Percentiles rank a stretch among this genome's conserved stretches.
phyloP scores from a whole-genome alignment of 2,113 vertebrate genomes.

The Nannospalax galili region DNA sequence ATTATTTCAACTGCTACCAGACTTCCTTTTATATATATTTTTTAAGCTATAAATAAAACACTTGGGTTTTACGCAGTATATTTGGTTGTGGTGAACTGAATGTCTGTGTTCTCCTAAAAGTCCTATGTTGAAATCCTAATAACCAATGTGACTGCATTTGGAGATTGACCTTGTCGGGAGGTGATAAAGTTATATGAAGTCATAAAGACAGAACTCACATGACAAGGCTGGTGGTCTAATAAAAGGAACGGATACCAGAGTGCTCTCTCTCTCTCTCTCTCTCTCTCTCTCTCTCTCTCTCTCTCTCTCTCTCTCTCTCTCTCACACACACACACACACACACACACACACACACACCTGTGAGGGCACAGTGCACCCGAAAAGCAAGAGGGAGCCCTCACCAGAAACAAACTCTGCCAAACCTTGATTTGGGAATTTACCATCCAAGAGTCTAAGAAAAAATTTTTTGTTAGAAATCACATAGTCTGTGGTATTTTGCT shows the following conservation, averaged over 20 bases:
- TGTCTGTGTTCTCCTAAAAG: not conserved
- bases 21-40: not conserved
- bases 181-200: not conserved
- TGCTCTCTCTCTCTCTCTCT: not conserved
- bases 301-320: too few species aligned
- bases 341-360: too few species aligned
- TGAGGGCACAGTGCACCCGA: not conserved
- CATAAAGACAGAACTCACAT: not conserved
- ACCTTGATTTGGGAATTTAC: not conserved
- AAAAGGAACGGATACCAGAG: not conserved
- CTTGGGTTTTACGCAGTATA: not conserved
- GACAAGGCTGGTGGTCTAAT: not conserved
- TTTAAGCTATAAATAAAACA: constrained; percentile 1
- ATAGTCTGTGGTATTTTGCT: not conserved
- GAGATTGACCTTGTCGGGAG: not conserved
- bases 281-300: too few species aligned
- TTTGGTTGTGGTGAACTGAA: not conserved
- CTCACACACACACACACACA: too few species aligned
- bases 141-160: not conserved
- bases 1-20: not conserved
- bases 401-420: not conserved
- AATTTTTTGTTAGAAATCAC: not conserved
- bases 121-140: not conserved
- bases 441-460: not conserved
- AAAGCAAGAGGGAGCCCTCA: not conserved